Base-by-base conservation (phyloP, 2,888 invertebrate species). In the Callyntrura sp. region DNA sequence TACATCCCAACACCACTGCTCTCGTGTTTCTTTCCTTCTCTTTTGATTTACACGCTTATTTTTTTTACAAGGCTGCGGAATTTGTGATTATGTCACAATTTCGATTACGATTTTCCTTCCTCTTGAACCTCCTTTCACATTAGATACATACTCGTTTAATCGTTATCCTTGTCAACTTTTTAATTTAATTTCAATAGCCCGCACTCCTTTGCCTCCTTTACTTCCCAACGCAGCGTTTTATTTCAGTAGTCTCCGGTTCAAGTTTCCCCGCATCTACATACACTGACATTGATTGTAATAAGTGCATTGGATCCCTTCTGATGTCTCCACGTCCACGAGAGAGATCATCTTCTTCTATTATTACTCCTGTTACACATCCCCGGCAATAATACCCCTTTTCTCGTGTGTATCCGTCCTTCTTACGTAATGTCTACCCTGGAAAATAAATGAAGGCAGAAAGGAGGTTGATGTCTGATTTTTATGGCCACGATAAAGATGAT, bases 401-500 rank as follows among this genome's bases (percentile, higher is more conserved):
- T n/a, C n/a, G n/a, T n/a, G n/a, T n/a, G n/a, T n/a, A n/a, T n/a
- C n/a, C n/a, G n/a, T n/a, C n/a, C n/a, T n/a, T n/a, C n/a, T n/a
- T n/a, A n/a, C n/a, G n/a, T n/a, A n/a, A n/a, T n/a, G n/a, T n/a
- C n/a, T n/a, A n/a, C n/a, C n/a, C n/a, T n/a, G 3, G 48, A 68
- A 79, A 73, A 35, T n/a, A 79, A 79, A 84, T 85, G 85, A 85
- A 82, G 84, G 83, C n/a, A n/a, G n/a, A 57, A 70, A 87, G 81
- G 70, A 70, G 70, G 79, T 83, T 83, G 76, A 73, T 88, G 83
- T 68, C 57, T 88, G 88, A 83, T 83, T 88, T 88, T 88, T 90
- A 81, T 85, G 90, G 73, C 57, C 51, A 35, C 68, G 86, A 86
- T 86, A 76, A 86, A 76, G 85, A 90, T 90, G 90, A 90, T 90